These are phyloP conservation scores for Diadegma fenestrale DNA, from an alignment of 2,888 invertebrate species.

Conservation along the genomic window DNA sequence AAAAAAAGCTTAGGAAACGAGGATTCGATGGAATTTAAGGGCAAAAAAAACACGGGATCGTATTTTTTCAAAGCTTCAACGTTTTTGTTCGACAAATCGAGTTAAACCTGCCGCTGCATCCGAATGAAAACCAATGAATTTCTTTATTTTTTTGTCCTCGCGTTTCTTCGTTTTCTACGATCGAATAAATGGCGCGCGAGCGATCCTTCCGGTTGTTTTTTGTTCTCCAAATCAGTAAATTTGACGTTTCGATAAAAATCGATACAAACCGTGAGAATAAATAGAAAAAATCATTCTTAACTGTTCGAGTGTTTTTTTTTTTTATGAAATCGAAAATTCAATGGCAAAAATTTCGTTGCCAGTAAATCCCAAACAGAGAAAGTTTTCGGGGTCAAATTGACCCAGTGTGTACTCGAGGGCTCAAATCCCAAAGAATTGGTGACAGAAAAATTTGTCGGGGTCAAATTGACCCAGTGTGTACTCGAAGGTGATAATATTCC, in stretches of 20 bases:
- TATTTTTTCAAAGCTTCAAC: neutral
- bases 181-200: conserved; percentile 74
- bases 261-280: neutral
- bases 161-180: conserved; percentile 68
- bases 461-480: too few species aligned
- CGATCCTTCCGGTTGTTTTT: conserved; percentile 76
- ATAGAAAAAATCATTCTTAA: neutral
- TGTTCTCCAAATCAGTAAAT: conserved; percentile 71
- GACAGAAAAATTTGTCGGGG: too few species aligned
- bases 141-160: neutral
- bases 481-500: neutral
- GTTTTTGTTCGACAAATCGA: neutral
- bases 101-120: neutral
- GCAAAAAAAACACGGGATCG: neutral
- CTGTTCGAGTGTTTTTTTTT: too few species aligned
- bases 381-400: too few species aligned
- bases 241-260: neutral
- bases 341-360: too few species aligned
- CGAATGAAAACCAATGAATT: conserved; percentile 1
- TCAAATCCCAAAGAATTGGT: too few species aligned
- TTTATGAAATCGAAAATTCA: too few species aligned
- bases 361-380: too few species aligned
- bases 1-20: conserved; percentile 15
- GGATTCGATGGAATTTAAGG: neutral
- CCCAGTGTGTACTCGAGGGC: too few species aligned